Base-by-base conservation (phyloP, 2,888 invertebrate species). In the Xestia rhomboidea region DNA sequence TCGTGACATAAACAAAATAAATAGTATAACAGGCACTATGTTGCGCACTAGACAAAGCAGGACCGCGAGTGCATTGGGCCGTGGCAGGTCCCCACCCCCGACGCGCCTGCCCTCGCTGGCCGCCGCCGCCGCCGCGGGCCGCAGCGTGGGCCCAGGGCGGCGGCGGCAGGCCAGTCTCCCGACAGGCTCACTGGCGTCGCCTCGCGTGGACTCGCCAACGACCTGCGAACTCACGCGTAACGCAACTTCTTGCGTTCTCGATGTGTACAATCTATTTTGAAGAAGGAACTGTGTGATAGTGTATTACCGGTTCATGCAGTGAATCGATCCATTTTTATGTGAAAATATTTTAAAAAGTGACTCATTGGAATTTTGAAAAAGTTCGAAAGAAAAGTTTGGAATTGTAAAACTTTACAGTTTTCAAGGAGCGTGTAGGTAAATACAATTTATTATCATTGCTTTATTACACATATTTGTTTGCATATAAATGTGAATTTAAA, bases 221-320 rank as follows among this genome's bases (percentile, higher is more conserved):
- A 85, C 81, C 75, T 85, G 74, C 77, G 76, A 88, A 84, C 87
- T 89, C 91, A 87, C 90, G 90, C 91, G 89, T 85, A 89, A 88
- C 91, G 86, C 85, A 87, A 80, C 70, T 77, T 85, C 83, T 82
- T 81, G 85, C 86, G 87, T 84, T 90, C 84, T 83, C 85, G 88
- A 87, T 88, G 88, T 88, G 89, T 82, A 86, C 81, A 79, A 57
- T 46, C n/a, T 79, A 74, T 85, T 82, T 87, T 75, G 66, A 81
- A 85, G 77, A 78, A 75, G 77, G 76, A 78, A 83, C 75, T 74
- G 63, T 77, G 76, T 84, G 75, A 75, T 67, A 67, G 76, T 87
- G 86, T 64, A 64, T 83, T 64, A 73, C 73, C 71, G 64, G 62
- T 73, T 70, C 68, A 60, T 68, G 34, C 38, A 72, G 83, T 81